phyloP scores from a whole-genome alignment of 2,797 vertebrate genomes.

The Gallinago solitaria region DNA sequence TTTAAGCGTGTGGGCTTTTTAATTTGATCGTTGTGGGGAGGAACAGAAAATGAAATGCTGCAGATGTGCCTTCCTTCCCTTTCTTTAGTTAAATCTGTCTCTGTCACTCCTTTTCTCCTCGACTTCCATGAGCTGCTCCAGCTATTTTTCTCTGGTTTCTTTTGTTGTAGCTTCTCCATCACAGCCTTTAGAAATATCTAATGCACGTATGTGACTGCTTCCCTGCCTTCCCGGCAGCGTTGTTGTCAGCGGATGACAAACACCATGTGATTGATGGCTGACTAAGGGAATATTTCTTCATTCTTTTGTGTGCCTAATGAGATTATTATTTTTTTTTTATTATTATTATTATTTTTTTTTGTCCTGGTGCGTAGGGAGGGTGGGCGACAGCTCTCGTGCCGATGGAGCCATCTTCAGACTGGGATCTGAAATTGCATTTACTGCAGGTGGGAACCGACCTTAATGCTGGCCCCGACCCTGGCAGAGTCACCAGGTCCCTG shows the following conservation, averaged over 20 bases:
- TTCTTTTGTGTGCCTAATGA: neutral
- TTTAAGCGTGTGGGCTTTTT: conserved; percentile 49
- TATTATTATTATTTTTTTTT: neutral
- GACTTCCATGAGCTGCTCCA: neutral
- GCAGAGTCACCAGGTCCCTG: fast-evolving
- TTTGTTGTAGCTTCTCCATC: neutral
- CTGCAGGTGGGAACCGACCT: neutral
- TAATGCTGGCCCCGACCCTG: fast-evolving
- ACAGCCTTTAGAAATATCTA: neutral
- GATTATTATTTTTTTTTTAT: neutral
- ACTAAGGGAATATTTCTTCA: neutral
- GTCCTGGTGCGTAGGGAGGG: neutral
- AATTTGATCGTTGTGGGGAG: conserved; percentile 14
- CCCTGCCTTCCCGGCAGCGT: neutral
- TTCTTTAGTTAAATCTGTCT: neutral
- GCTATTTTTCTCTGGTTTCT: neutral
- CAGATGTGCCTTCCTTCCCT: conserved; percentile 21
- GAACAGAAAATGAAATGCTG: conserved; percentile 5
- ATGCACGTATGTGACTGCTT: neutral
- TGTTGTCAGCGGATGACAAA: neutral
- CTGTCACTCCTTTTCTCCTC: neutral
- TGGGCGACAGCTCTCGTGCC: neutral
- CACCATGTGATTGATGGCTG: neutral
- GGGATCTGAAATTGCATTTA: neutral
- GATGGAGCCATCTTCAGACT: conserved; percentile 20